phyloP scores from a whole-genome alignment of 1,140 invertebrate genomes.

The Copidosoma floridanum region DNA sequence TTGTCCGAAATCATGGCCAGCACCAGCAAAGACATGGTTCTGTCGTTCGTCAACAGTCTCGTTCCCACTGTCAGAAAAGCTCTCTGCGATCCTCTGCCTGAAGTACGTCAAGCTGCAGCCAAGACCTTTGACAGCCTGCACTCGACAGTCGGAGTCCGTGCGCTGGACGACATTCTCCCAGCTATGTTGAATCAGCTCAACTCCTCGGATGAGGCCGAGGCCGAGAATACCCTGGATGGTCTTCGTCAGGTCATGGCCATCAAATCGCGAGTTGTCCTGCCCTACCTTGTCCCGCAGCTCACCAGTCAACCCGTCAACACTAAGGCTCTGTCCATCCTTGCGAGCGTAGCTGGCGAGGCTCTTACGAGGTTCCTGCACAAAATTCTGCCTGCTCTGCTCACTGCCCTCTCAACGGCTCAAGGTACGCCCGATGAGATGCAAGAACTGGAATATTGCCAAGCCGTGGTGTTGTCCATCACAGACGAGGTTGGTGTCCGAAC shows the following conservation, averaged over 20 bases:
- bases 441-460: constrained; percentile 90
- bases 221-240: constrained; percentile 89
- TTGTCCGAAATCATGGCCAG: constrained; percentile 97
- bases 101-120: constrained; percentile 91
- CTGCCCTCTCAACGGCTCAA: constrained; percentile 71
- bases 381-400: constrained; percentile 87
- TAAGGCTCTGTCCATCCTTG: constrained; percentile 87
- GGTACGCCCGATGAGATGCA: constrained; percentile 69
- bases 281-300: constrained; percentile 93
- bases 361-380: constrained; percentile 86
- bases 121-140: constrained; percentile 96
- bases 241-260: constrained; percentile 95
- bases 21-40: constrained; percentile 91
- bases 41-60: constrained; percentile 90
- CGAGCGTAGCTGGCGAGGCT: constrained; percentile 89
- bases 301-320: constrained; percentile 87
- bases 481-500: constrained; percentile 85
- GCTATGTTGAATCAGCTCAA: constrained; percentile 83
- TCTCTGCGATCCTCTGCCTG: constrained; percentile 87
- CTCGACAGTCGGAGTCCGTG: constrained; percentile 87
- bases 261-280: constrained; percentile 91
- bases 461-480: constrained; percentile 85
- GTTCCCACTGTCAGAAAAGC: constrained; percentile 96
- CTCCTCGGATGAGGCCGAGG: constrained; percentile 69
- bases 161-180: constrained; percentile 96